Percentiles rank a stretch among this genome's conserved stretches.
Conservation (phyloP, 35 echinoderm and acorn worm species). For the Heliocidaris erythrogramma region DNA sequence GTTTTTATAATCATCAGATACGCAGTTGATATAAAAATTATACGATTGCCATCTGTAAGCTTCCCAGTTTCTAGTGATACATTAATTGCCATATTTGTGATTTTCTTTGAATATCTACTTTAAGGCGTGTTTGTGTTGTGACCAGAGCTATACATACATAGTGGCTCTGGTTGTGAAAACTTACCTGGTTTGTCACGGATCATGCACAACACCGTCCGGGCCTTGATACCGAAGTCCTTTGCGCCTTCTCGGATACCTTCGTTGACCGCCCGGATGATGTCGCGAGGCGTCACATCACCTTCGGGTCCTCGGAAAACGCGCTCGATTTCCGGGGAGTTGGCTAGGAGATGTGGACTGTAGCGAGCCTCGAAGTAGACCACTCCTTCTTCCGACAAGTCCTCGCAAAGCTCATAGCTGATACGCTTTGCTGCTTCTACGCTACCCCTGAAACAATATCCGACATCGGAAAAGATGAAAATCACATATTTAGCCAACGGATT, state of each 20-base stretch:
- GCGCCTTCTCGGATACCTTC: slow-evolving; percentile 56
- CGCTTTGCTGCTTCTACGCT: slow-evolving; percentile 51
- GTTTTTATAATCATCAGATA: too few relatives aligned
- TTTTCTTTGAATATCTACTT: too few relatives aligned
- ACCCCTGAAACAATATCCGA: slow-evolving; percentile 50
- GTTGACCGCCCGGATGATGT: slow-evolving; percentile 58
- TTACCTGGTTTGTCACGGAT: slow-evolving; percentile 54
- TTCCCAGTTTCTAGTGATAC: too few relatives aligned
- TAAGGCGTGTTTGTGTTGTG: too few relatives aligned
- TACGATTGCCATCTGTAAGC: too few relatives aligned
- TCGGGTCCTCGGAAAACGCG: background rate
- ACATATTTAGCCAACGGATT: background rate
- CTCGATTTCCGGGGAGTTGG: background rate
- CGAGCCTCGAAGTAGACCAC: slow-evolving; percentile 75
- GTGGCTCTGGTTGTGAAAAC: too few relatives aligned
- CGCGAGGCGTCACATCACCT: slow-evolving; percentile 30
- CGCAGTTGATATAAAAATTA: too few relatives aligned
- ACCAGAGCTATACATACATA: too few relatives aligned
- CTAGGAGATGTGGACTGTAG: slow-evolving; percentile 66
- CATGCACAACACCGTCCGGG: slow-evolving; percentile 60
- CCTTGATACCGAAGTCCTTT: slow-evolving; percentile 53
- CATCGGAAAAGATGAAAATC: background rate
- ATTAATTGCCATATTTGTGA: too few relatives aligned
- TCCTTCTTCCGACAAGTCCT: slow-evolving; percentile 73
- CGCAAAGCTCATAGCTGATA: slow-evolving; percentile 70